phyloP scores from a whole-genome alignment of 2,797 vertebrate species.

The Chelon labrosus region DNA sequence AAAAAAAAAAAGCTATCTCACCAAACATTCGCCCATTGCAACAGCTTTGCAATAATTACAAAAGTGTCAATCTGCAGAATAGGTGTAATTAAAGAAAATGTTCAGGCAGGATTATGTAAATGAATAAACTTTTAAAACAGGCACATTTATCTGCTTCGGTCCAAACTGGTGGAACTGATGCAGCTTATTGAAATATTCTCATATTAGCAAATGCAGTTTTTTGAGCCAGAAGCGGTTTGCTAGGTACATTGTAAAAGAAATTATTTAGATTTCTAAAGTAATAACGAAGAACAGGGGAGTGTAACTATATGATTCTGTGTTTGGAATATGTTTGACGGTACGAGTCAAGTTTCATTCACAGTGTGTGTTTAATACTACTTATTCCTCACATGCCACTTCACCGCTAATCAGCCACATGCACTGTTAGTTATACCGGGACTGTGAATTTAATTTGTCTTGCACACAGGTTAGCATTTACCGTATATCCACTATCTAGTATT shows the following conservation, averaged over 20 bases:
- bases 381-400: conserved; percentile 17
- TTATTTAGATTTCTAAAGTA: not conserved
- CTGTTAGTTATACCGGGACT: conserved; percentile 21
- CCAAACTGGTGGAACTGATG: too few species aligned
- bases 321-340: not conserved
- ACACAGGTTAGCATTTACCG: not conserved
- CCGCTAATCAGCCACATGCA: conserved; percentile 36
- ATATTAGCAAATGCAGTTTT: not conserved
- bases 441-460: conserved; percentile 41
- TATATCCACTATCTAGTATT: conserved; percentile 19
- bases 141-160: too few species aligned
- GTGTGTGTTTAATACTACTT: conserved; percentile 11
- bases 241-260: not conserved
- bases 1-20: not conserved
- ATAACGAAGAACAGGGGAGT: not conserved
- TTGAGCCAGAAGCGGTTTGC: not conserved
- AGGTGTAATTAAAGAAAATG: not conserved
- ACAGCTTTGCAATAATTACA: not conserved
- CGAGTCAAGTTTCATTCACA: conserved; percentile 3
- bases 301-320: not conserved
- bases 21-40: not conserved
- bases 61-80: not conserved
- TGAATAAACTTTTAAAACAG: too few species aligned
- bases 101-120: too few species aligned
- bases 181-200: too few species aligned